A percentile compares a stretch with the other conserved stretches of the same genome.
Conservation (phyloP, 2,113 vertebrate genomes). For the Planiliza haematocheilus region DNA sequence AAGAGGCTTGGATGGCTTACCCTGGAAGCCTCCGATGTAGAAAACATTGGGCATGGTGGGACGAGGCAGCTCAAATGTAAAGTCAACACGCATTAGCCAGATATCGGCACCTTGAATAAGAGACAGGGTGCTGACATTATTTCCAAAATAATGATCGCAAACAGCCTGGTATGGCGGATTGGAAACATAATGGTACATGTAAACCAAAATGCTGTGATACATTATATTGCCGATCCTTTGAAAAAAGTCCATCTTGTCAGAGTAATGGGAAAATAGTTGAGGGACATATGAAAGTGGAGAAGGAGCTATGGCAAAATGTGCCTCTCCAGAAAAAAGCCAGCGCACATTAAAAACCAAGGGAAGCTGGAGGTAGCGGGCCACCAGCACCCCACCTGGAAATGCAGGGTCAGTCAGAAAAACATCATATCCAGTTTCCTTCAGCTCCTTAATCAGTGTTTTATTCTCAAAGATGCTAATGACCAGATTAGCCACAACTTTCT, state of each 20-base stretch:
- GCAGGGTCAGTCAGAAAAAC: constrained; percentile 73
- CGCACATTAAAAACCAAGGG: constrained; percentile 76
- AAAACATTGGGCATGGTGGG: constrained; percentile 80
- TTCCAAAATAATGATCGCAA: constrained; percentile 67
- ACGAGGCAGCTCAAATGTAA: constrained; percentile 76
- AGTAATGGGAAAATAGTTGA: constrained; percentile 37
- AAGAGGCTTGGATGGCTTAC: constrained; percentile 65
- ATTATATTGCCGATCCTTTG: constrained; percentile 70
- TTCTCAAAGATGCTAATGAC: constrained; percentile 67
- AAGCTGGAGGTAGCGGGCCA: constrained; percentile 75
- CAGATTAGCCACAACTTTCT: constrained; percentile 7
- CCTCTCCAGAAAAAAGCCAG: constrained; percentile 71
- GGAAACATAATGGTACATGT: constrained; percentile 44
- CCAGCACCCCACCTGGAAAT: constrained; percentile 66
- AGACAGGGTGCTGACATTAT: constrained; percentile 27
- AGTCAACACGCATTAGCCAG: constrained; percentile 78
- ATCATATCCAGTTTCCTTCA: constrained; percentile 65
- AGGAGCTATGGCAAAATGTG: constrained; percentile 68
- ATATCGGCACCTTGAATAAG: constrained; percentile 74
- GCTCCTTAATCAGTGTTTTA: constrained; percentile 46
- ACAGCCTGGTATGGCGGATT: constrained; percentile 62
- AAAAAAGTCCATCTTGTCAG: constrained; percentile 72
- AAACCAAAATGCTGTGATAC: constrained; percentile 37
- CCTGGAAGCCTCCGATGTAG: constrained; percentile 80
- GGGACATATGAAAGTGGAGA: constrained; percentile 78